Conservation (phyloP, 2,113 vertebrate genomes). For the Penelope pileata region DNA sequence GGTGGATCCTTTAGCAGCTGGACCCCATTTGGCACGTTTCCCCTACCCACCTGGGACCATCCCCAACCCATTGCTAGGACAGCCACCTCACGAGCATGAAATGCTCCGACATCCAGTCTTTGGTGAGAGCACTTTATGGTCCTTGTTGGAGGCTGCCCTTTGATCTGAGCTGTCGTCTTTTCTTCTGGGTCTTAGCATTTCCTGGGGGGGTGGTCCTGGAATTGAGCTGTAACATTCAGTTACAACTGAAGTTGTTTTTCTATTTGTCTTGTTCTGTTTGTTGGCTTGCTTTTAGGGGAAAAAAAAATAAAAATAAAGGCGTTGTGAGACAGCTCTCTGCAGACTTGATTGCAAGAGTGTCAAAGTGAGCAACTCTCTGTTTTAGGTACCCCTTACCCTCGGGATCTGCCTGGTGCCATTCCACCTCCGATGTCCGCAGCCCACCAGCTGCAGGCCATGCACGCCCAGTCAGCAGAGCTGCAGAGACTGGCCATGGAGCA, state of each 20-base stretch:
- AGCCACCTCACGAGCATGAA: conserved; percentile 96
- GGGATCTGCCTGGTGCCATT: conserved; percentile 89
- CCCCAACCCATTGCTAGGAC: conserved; percentile 92
- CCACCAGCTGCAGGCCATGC: conserved; percentile 98
- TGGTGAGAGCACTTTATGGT: conserved; percentile 76
- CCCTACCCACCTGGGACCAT: conserved; percentile 95
- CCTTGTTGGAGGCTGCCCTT: neutral
- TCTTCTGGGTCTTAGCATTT: neutral
- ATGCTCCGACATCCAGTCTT: conserved; percentile 98
- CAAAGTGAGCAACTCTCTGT: neutral
- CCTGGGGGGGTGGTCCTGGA: neutral
- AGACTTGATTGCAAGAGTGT: neutral
- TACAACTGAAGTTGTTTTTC: neutral
- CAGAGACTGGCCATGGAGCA: conserved; percentile 98
- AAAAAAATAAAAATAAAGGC: neutral
- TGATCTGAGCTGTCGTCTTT: neutral
- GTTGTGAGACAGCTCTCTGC: neutral
- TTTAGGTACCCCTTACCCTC: conserved; percentile 91
- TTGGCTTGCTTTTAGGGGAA: neutral
- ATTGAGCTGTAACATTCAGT: neutral
- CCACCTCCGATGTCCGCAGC: conserved; percentile 96
- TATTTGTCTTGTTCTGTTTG: neutral
- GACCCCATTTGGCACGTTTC: conserved; percentile 94
- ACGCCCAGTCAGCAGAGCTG: conserved; percentile 96
- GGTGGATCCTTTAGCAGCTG: conserved; percentile 88